Evolutionary conservation across 2,888 invertebrate genomes (phyloP), one percentile per base, ranked within the genome.

Genomic region (Elegia similella): DNA sequence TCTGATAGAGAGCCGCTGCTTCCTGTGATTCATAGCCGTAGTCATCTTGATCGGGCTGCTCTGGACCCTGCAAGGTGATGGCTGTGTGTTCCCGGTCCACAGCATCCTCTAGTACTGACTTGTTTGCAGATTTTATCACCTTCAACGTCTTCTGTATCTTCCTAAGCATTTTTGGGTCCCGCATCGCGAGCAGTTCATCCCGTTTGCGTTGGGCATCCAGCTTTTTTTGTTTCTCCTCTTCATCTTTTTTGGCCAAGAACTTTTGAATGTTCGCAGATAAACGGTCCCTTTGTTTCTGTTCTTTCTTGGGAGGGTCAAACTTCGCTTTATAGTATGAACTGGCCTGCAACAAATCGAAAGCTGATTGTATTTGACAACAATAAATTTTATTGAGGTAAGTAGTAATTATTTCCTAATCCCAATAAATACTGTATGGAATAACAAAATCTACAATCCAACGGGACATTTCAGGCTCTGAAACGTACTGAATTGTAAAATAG

Each of bases 11-110:
- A 30, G 95, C 95, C 46, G 96, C 94, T 1, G 97, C 95, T 79
- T 95, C 95, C 69, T 95, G 95, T 0, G 97, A 97, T 42, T 96
- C 96, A 76, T 97, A 97, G 0, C 97, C 98, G 76, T 97, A 98
- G 76, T 98, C 97, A 86, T 98, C 98, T 76, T 97, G 96, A 72
- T 97, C 97, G 0, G 96, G 96, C 72, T 97, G 96, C 1, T 95
- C 94, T 0, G 95, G 94, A 0, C 96, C 96, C 52, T 94, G 93
- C 38, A 94, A 82, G 0, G 96, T 96, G 5, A 96, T 93, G 3
- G 95, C 95, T 12, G 96, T 96, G 67, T 96, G 94, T 32, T 95
- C 94, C 66, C 93, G 92, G 72, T 96, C 95, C 23, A 95, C 88
- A 0, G 97, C 97, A 92, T 97, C 97, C 46, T 94, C 95, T 62